phyloP scores from a whole-genome alignment of 2,888 invertebrate species.

The Calameuta idolon region DNA sequence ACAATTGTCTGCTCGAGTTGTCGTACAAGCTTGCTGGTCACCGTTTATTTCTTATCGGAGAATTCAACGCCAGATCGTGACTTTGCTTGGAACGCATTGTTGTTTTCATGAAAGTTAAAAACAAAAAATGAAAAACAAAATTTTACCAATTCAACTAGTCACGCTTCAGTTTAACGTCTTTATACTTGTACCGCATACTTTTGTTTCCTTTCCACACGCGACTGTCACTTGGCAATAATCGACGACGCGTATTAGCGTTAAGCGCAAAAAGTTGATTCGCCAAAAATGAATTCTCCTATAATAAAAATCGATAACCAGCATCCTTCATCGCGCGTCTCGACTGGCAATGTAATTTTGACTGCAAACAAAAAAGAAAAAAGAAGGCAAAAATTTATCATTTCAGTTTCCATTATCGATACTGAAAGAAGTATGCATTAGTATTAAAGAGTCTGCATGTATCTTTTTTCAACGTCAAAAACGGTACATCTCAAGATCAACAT shows the following conservation, averaged over 20 bases:
- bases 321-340: background rate
- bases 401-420: constrained; percentile 47
- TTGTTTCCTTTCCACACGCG: background rate
- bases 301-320: background rate
- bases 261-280: background rate
- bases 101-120: background rate
- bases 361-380: constrained; percentile 30
- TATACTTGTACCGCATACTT: background rate
- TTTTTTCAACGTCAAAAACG: background rate
- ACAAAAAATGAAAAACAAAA: background rate
- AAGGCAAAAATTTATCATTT: constrained; percentile 31
- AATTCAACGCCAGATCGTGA: background rate
- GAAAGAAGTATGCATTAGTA: constrained; percentile 58
- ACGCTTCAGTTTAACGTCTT: background rate
- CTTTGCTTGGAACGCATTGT: background rate
- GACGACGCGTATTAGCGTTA: background rate
- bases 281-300: background rate
- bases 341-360: constrained; percentile 35
- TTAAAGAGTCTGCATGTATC: background rate
- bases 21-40: background rate
- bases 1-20: background rate
- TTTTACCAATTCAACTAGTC: background rate
- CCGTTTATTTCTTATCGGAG: background rate
- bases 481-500: background rate
- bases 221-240: background rate